Evolutionary conservation across 53 echinoderm and acorn worm species (phyloP), one percentile per base, ranked within the genome.

Genomic region (Mesocentrotus franciscanus): DNA sequence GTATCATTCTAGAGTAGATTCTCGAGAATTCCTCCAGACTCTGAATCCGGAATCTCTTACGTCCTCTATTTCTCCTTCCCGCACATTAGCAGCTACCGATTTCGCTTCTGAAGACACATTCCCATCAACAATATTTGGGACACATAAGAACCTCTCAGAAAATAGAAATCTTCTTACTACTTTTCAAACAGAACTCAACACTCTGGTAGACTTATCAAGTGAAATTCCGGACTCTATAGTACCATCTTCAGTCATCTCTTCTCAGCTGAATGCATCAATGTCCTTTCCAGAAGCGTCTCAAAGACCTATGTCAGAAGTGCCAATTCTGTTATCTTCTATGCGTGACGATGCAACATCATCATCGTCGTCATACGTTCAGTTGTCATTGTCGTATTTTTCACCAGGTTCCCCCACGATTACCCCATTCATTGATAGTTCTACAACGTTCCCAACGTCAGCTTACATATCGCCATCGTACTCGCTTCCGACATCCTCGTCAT

Each of bases 381-480:
- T 27, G 42, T 87, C 87, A 56, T 0, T 58, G 56, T 87, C 87
- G 49, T 22, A 84, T 49, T 49, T 24, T 9, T 32, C 84, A 8
- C n/a, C n/a, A 87, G 87, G 57, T 58, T 87, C 58, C 58, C 26
- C 87, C 10, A 3, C 75, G 11, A n/a, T 27, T 75, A n/a, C 75
- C 11, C 29, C 87, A 58, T n/a, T 4, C 58, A 14, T 3, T 10
- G 58, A 56, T n/a, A 14, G 56, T 33, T 27, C 58, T 9, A 57
- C 87, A 58, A 8, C 13, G 13, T 8, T 57, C 56, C 26, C 58
- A 22, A 58, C 87, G n/a, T 22, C 87, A 27, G 27, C 58, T 7
- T 58, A n/a, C 87, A 8, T 87, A 87, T 87, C 58, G 14, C 87
- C 87, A 18, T 87, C 87, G 12, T 87, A 87, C 14, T 57, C 87